Percentiles rank a stretch among this genome's conserved stretches.
phyloP scores from a whole-genome alignment of 2,797 vertebrate species.

The Parauchenoglanis ngamensis region DNA sequence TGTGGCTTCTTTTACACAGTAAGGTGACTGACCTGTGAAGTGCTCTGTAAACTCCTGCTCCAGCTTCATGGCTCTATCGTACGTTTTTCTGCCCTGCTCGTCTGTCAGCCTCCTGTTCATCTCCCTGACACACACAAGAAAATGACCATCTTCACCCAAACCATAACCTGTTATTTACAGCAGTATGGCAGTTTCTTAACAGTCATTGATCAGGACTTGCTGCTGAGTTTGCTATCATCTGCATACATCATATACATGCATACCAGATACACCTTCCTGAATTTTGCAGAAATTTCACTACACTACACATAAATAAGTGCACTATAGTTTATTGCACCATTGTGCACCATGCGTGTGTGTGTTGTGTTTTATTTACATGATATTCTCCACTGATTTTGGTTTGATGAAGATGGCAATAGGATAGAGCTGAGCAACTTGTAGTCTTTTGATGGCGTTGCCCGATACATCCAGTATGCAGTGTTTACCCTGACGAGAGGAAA shows the following conservation, averaged over 20 bases:
- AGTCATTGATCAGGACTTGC: background rate
- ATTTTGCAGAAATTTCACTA: too few relatives aligned
- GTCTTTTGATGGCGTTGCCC: constrained; percentile 96
- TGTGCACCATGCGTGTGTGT: background rate
- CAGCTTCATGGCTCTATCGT: constrained; percentile 92
- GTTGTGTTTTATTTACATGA: constrained; percentile 83
- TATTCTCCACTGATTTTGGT: constrained; percentile 94
- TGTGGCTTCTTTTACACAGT: background rate
- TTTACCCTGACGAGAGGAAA: constrained; percentile 81
- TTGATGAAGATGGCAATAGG: constrained; percentile 96
- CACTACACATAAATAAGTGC: too few relatives aligned
- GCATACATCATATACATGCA: background rate
- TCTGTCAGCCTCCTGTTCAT: constrained; percentile 97
- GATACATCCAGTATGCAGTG: constrained; percentile 98
- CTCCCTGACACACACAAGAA: constrained; percentile 80
- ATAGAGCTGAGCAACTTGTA: constrained; percentile 91
- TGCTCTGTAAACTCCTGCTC: constrained; percentile 98
- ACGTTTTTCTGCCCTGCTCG: constrained; percentile 93
- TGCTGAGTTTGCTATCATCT: background rate
- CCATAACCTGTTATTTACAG: background rate
- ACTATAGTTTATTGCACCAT: too few relatives aligned
- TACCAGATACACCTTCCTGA: background rate
- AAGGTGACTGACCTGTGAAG: constrained; percentile 85
- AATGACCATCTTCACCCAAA: background rate
- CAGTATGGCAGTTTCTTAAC: background rate